Conservation (phyloP, 2,797 vertebrate species). For the Hippocampus kuda region DNA sequence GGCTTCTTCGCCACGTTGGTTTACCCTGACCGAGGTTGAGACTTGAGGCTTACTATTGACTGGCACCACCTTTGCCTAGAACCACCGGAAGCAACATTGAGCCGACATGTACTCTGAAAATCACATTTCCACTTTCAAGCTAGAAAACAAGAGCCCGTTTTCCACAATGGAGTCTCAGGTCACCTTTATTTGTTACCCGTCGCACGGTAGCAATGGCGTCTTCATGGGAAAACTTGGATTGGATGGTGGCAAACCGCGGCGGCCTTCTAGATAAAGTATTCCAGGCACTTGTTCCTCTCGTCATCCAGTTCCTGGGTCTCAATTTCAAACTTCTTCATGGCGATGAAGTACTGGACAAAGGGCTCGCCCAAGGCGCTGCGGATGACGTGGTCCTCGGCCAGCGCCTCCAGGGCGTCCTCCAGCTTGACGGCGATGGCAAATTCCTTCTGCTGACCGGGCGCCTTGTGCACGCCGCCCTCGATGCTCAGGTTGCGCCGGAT, state of each 20-base stretch:
- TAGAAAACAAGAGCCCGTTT: not conserved
- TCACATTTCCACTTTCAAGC: not conserved
- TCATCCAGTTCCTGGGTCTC: constrained; percentile 82
- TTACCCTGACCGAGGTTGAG: too few species aligned
- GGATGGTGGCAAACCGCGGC: constrained; percentile 3
- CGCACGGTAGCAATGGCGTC: not conserved
- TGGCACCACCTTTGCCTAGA: too few species aligned
- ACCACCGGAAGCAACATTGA: not conserved
- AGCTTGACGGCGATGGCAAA: constrained; percentile 76
- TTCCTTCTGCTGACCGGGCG: constrained; percentile 52
- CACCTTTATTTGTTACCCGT: not conserved
- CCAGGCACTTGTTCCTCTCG: constrained; percentile 85
- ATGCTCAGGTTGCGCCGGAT: constrained; percentile 65
- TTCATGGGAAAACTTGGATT: constrained; percentile 8
- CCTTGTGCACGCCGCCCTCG: constrained; percentile 50
- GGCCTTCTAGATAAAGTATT: constrained; percentile 83
- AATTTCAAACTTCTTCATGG: constrained; percentile 88
- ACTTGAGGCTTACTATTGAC: too few species aligned
- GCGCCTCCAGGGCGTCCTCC: constrained; percentile 75
- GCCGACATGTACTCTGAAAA: not conserved
- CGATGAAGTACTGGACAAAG: constrained; percentile 85
- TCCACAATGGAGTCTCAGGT: not conserved
- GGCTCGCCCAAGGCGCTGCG: constrained; percentile 76
- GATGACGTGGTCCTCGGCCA: constrained; percentile 75
- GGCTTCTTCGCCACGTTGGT: too few species aligned